Evolutionary conservation across 2,797 vertebrate species (phyloP), one percentile per base, ranked within the genome.

Genomic region (Phoeniculus purpureus): DNA sequence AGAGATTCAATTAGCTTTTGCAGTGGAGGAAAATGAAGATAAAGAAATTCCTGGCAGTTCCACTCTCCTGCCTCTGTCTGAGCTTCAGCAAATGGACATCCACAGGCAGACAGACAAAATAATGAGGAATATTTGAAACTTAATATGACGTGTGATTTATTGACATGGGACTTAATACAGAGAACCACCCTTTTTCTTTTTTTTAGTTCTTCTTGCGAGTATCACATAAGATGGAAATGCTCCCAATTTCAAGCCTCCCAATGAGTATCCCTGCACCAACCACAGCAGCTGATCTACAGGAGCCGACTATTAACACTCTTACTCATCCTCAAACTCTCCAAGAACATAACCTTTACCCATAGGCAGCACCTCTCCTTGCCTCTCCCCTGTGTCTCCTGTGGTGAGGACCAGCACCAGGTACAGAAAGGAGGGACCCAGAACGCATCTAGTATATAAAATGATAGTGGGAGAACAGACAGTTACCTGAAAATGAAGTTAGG

Each of bases 1-100:
- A 78, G 31, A 9, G 18, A 94, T 87, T 90, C 93, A 94, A 93
- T 95, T 94, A 94, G 88, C 70, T 92, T 93, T 90, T 84, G 87
- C 66, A 48, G 64, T 54, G 32, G n/a, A 89, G 50, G 55, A 93
- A 94, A 90, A 94, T 60, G 15, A 81, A 92, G 81, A 85, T 73
- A 32, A 80, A 83, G 7, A 75, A 87, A 83, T 37, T 89, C 58
- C 85, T 92, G 74, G 80, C 25, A 22, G 22, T 76, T 89, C 34
- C 31, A 70, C 34, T 51, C 65, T 75, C 50, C 34, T 65, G 29
- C 66, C 34, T 84, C 61, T 47, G 3, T 72, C 17, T 90, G 75
- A 87, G 22, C 37, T 85, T 83, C 22, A 25, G 52, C 66, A 95
- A 94, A 89, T 4, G 43, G 92, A 87, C 73, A 87, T 32, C n/a